These are phyloP conservation scores for Achlya flavicornis DNA, from an alignment of 2,888 invertebrate genomes.

Conservation along the genomic window DNA sequence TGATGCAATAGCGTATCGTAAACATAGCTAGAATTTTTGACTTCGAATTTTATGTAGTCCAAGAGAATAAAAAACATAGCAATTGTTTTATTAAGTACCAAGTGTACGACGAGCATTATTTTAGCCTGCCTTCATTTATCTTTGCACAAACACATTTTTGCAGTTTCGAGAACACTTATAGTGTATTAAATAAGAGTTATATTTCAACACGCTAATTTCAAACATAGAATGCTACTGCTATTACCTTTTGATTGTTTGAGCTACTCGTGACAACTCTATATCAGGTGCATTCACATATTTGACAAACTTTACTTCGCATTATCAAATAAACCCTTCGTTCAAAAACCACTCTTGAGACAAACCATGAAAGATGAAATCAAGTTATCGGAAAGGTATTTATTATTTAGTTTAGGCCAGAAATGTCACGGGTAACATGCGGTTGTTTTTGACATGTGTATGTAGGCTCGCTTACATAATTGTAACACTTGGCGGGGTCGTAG, in stretches of 20 bases:
- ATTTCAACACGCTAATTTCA: neutral
- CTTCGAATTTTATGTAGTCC: no score
- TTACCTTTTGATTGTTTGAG: conserved; percentile 13
- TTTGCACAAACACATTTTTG: neutral
- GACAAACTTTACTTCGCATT: conserved; percentile 2
- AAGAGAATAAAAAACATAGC: no score
- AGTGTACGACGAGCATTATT: conserved; percentile 1
- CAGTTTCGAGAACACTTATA: neutral
- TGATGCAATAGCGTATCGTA: no score
- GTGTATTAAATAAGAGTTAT: neutral
- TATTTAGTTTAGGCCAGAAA: neutral
- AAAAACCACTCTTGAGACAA: neutral
- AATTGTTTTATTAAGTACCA: no score
- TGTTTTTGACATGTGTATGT: neutral
- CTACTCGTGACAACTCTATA: conserved; percentile 14
- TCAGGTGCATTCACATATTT: conserved; percentile 3
- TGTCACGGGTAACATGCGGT: neutral
- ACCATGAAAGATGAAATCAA: neutral
- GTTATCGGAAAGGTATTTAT: neutral
- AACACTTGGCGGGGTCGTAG: neutral
- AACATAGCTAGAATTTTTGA: no score
- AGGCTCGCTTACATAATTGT: neutral
- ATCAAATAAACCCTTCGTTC: neutral
- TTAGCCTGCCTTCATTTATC: neutral
- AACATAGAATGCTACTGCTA: neutral